Evolutionary conservation across 2,888 invertebrate genomes (phyloP).

Genomic region (Branchipolynoe longqiensis): DNA sequence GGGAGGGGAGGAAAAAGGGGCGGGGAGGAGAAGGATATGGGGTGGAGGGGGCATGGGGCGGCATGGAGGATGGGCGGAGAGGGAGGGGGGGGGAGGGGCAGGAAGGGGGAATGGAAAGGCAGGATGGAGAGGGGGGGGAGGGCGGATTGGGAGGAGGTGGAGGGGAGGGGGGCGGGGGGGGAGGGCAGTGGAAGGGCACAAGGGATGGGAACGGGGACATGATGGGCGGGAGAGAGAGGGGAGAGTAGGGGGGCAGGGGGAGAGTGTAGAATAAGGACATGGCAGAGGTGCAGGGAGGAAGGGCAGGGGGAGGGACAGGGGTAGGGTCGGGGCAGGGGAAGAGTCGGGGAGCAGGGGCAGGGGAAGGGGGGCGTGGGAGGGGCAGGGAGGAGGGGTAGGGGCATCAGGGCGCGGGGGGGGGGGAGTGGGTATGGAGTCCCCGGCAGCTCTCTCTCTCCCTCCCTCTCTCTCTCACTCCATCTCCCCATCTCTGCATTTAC

Average conservation of each 20-base stretch:
- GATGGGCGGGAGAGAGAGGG: neutral
- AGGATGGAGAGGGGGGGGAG: neutral
- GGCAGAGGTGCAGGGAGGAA: neutral
- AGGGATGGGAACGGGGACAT: too few relatives aligned
- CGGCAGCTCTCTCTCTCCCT: too few relatives aligned
- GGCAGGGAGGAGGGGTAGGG: neutral
- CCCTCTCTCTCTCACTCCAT: too few relatives aligned
- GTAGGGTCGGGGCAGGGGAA: neutral
- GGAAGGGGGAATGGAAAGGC: neutral
- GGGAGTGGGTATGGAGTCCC: too few relatives aligned
- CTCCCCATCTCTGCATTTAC: too few relatives aligned
- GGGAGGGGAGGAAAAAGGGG: too few relatives aligned
- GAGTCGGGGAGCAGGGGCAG: neutral
- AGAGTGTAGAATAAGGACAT: too few relatives aligned
- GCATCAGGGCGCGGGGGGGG: neutral
- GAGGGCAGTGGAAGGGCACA: neutral
- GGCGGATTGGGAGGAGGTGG: neutral
- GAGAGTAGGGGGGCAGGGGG: neutral
- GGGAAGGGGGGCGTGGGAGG: neutral
- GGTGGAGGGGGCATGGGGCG: neutral
- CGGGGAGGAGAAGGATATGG: neutral
- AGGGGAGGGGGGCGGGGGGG: neutral
- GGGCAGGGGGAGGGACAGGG: neutral
- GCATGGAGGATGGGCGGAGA: too few relatives aligned
- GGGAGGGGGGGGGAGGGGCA: neutral